A percentile compares a stretch with the other conserved stretches of the same genome.
Evolutionary conservation across 2,113 vertebrate genomes (phyloP).

Genomic region (Pachycephala philippinensis): DNA sequence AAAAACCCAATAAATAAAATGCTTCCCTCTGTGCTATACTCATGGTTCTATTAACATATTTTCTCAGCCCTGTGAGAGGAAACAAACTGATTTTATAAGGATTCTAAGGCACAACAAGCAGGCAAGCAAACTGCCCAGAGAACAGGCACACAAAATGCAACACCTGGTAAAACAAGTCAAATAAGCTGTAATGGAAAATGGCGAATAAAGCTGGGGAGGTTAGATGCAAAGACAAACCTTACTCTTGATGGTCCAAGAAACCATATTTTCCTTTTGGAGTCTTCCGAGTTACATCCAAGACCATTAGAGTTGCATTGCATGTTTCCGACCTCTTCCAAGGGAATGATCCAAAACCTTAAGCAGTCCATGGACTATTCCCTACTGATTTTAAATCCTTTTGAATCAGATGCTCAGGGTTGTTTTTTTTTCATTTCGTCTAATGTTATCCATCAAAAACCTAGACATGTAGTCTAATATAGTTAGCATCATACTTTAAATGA

Average conservation of each 20-base stretch:
- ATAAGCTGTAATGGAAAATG: background rate
- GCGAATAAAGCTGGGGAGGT: background rate
- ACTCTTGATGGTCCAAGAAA: background rate
- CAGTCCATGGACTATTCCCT: background rate
- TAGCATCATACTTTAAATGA: background rate
- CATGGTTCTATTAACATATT: background rate
- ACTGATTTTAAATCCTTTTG: background rate
- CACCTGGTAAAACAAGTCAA: background rate
- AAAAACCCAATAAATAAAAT: background rate
- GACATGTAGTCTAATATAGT: background rate
- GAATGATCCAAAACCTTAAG: background rate
- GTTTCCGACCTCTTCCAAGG: background rate
- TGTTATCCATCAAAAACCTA: background rate
- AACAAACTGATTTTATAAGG: background rate
- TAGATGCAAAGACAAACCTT: background rate
- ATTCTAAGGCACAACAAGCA: background rate
- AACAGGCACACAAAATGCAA: background rate
- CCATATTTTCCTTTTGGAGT: background rate
- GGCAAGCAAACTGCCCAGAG: background rate
- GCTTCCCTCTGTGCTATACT: background rate
- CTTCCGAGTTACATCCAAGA: background rate
- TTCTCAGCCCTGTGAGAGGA: background rate
- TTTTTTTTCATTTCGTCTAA: background rate
- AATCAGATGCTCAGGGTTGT: background rate
- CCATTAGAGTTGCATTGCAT: background rate